phyloP scores from a whole-genome alignment of 1,140 invertebrate species.

The Rhizoglyphus robini region DNA sequence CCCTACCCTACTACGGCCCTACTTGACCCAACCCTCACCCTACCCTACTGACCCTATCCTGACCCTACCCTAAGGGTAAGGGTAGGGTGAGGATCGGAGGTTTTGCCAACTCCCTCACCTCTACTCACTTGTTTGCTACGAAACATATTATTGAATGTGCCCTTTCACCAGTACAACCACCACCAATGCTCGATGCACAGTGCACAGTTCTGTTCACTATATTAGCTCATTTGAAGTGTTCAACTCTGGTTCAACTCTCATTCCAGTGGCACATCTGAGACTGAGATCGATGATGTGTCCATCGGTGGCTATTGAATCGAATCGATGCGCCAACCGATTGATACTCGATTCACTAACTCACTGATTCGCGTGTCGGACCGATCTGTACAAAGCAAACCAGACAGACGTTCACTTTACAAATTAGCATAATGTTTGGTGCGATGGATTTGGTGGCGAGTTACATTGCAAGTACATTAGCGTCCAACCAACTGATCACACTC shows the following conservation, averaged over 20 bases:
- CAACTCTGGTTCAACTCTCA: not conserved
- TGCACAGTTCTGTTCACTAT: not conserved
- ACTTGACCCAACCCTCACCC: no score
- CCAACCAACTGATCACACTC: not conserved
- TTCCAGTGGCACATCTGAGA: not conserved
- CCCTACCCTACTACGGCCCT: no score
- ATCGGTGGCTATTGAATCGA: not conserved
- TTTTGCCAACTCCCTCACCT: no score
- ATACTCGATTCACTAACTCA: not conserved
- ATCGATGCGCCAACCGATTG: not conserved
- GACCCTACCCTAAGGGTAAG: no score
- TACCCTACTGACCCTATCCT: no score
- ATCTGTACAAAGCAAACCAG: not conserved
- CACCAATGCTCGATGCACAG: not conserved
- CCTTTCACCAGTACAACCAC: no score
- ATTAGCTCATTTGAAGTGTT: not conserved
- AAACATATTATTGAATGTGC: no score
- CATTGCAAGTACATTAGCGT: not conserved
- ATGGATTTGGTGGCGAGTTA: not conserved
- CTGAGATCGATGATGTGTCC: conserved; percentile 1
- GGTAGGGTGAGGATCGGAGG: no score
- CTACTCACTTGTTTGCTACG: no score
- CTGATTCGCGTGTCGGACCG: no score
- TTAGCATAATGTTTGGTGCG: not conserved
- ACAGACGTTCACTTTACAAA: not conserved